Conservation (phyloP, 2,113 vertebrate species). For the Maccullochella peelii region DNA sequence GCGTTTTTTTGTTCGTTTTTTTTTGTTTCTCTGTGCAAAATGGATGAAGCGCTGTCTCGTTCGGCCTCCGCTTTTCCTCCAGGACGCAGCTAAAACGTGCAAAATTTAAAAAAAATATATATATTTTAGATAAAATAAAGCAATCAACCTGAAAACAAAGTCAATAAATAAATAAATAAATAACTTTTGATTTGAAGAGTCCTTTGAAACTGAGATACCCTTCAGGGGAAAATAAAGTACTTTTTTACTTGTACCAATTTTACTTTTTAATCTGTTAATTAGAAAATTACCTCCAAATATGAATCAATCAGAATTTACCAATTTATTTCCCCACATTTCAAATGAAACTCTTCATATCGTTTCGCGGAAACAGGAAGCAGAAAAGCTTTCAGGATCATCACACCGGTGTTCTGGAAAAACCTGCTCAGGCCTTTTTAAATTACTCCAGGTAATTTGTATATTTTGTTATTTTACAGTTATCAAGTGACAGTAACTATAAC, state of each 20-base stretch:
- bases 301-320: too few species aligned
- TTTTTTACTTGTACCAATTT: not conserved
- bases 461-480: not conserved
- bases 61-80: slow-evolving; percentile 39
- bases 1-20: slow-evolving; percentile 56
- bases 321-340: not conserved
- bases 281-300: fast-evolving
- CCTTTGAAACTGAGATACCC: slow-evolving; percentile 5
- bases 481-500: not conserved
- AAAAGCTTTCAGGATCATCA: not conserved
- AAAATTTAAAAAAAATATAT: slow-evolving; percentile 57
- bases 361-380: not conserved
- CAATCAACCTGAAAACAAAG: slow-evolving; percentile 22
- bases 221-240: not conserved
- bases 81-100: slow-evolving; percentile 57
- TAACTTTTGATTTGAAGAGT: slow-evolving; percentile 42
- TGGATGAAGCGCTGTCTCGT: slow-evolving; percentile 63
- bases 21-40: slow-evolving; percentile 81
- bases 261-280: not conserved
- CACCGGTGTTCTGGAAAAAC: slow-evolving; percentile 49
- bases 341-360: slow-evolving; percentile 35
- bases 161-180: slow-evolving; percentile 51
- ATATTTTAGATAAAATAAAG: slow-evolving; percentile 29
- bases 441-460: not conserved
- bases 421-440: not conserved